Base-by-base conservation (phyloP, 2,888 invertebrate species). In the Folsomia manolachei region DNA sequence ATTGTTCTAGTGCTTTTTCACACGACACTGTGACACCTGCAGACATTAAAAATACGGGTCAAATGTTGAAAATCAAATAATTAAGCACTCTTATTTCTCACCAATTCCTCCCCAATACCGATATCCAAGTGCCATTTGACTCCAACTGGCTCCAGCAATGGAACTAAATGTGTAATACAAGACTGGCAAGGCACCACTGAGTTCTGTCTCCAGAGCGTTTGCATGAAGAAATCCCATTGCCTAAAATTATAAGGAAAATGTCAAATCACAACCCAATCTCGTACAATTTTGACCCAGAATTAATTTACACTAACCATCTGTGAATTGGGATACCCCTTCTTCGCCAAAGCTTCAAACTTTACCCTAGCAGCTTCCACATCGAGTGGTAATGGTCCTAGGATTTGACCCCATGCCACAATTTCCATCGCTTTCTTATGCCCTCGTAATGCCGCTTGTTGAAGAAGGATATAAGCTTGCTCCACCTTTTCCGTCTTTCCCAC, bases 101-200 rank as follows among this genome's bases (percentile, higher is more conserved):
- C 95, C 92, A 65, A 95, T 90, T 0, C 97, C 98, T 24, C 92
- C 90, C 89, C 93, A 94, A 85, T 95, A 90, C 0, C 98, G 89
- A 86, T 98, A 99, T 0, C 95, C 99, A 71, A 99, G 85, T 23
- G 95, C 93, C 97, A 99, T 98, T 86, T 96, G 96, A 0, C 97
- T 97, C 86, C 91, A 90, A 23, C 92, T 90, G 82, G 95, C 93
- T 71, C 94, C 96, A 0, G 94, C 97, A 0, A 95, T 84, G 0
- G 98, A 95, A 2, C 93, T 94, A 82, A 97, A 88, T 0, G 93
- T 94, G 83, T 96, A 95, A 85, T 98, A 95, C 0, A 98, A 88
- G 21, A 99, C 85, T 0, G 97, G 93, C 82, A 89, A 88, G 0
- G 94, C 89, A 83, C 95, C 95, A 72, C 93, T 95, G 0, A 94